Evolutionary conservation across 1,140 invertebrate species (phyloP).

Genomic region (Ceratosolen fusciceps): DNA sequence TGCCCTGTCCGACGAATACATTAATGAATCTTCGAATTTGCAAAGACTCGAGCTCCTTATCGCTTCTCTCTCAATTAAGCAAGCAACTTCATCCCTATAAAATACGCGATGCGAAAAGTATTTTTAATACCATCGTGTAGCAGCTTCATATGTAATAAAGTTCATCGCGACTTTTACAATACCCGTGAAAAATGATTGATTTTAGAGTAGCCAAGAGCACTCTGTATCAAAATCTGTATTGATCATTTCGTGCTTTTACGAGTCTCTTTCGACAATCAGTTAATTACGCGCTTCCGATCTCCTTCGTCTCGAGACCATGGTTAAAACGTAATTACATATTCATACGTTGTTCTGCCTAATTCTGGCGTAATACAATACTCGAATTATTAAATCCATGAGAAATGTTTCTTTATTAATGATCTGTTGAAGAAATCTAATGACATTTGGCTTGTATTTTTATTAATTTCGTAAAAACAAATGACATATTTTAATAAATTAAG

Average conservation of each 20-base stretch:
- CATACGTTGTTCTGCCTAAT: too few relatives aligned
- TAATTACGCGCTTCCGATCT: neutral
- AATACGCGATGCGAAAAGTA: neutral
- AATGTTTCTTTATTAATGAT: neutral
- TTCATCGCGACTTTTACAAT: neutral
- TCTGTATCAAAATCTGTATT: neutral
- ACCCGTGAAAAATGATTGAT: neutral
- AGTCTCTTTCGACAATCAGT: neutral
- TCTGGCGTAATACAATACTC: neutral
- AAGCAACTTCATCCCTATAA: neutral
- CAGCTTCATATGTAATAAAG: neutral
- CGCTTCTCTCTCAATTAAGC: too few relatives aligned
- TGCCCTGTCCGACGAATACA: too few relatives aligned
- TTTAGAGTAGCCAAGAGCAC: neutral
- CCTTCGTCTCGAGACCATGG: neutral
- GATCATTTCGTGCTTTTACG: neutral
- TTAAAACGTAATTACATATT: too few relatives aligned
- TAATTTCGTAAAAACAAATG: neutral
- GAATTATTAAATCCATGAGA: neutral
- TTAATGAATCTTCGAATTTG: too few relatives aligned
- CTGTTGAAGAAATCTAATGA: neutral
- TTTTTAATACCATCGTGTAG: neutral
- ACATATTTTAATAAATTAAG: too few relatives aligned
- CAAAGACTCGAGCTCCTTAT: too few relatives aligned
- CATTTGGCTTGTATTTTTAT: neutral